Evolutionary conservation across 2,797 vertebrate genomes (phyloP).

Genomic region (Rachycentron canadum): DNA sequence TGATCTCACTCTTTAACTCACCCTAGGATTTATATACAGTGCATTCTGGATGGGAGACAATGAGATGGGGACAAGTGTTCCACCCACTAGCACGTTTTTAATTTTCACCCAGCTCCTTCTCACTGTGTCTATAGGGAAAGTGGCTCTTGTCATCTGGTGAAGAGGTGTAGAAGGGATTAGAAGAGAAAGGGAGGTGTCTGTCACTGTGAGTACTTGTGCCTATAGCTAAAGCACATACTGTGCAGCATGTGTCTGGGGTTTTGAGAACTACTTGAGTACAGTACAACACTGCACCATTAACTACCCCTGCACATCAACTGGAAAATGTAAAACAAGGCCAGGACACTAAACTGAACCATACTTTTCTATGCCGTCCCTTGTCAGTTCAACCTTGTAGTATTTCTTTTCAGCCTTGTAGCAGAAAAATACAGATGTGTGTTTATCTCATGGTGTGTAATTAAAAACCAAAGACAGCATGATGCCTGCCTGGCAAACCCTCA

Average conservation of each 20-base stretch:
- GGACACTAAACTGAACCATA: conserved; percentile 51
- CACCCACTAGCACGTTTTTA: conserved; percentile 61
- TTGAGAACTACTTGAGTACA: conserved; percentile 45
- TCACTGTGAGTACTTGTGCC: conserved; percentile 64
- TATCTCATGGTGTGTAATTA: conserved; percentile 69
- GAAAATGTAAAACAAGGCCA: conserved; percentile 58
- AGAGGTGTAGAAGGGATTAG: conserved; percentile 69
- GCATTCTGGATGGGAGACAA: conserved; percentile 21
- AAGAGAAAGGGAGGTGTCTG: conserved; percentile 58
- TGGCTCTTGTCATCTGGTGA: conserved; percentile 73
- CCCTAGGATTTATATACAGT: conserved; percentile 26
- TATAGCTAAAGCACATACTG: conserved; percentile 65
- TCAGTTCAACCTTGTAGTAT: conserved; percentile 58
- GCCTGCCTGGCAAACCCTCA: conserved; percentile 50
- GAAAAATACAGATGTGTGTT: conserved; percentile 59
- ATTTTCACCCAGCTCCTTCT: conserved; percentile 60
- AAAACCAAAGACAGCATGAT: conserved; percentile 66
- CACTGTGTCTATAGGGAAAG: conserved; percentile 60
- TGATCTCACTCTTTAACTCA: conserved; percentile 24
- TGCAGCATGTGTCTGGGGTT: conserved; percentile 56
- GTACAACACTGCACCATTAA: conserved; percentile 61
- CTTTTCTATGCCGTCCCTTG: conserved; percentile 43
- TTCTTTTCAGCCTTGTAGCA: conserved; percentile 54
- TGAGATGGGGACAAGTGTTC: conserved; percentile 56
- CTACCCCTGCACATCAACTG: conserved; percentile 45